Evolutionary conservation across 2,797 vertebrate genomes (phyloP), one percentile per base, ranked within the genome.

Genomic region (Melanotaenia nigrans): DNA sequence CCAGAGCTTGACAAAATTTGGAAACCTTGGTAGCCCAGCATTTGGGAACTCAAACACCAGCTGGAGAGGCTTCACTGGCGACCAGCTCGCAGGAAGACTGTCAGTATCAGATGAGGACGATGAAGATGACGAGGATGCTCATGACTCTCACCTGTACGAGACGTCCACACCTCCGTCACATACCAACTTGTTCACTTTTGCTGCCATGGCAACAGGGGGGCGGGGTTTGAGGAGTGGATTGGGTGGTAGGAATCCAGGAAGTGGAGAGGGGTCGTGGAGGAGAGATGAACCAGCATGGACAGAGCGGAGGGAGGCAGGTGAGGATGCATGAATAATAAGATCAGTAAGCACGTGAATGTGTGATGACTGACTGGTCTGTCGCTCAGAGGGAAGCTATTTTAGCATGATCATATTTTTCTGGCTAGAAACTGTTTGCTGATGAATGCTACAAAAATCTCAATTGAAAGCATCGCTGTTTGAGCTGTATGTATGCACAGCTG

Each of bases 171-270:
- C 91, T 25, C 84, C 89, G 1, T 79, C 89, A 51, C 96, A 98
- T 86, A 96, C 96, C 33, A 99, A 97, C 85, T 95, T 98, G 82
- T 97, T 98, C 88, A 96, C 96, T 71, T 96, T 95, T 79, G 96
- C 96, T 90, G 95, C 95, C 89, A 95, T 83, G 94, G 68, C 87
- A 18, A 90, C 94, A 60, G 93, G 93, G 3, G 95, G 92, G 82
- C 92, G 94, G 81, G 95, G 94, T 84, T 91, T 94, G 68, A 76
- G 88, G 90, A 92, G 95, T 22, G 88, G 92, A 81, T 85, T 94
- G 0, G 63, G 79, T 33, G 61, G 71, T 35, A 80, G 94, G 4
- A 94, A 94, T 56, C 93, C 94, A 73, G 78, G 93, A 54, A 88
- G 90, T 51, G 94, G 94, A 61, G 96, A 96, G 33, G 59, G 95